Conservation (phyloP, 2,888 invertebrate species). For the Polyommatus iphigenia region DNA sequence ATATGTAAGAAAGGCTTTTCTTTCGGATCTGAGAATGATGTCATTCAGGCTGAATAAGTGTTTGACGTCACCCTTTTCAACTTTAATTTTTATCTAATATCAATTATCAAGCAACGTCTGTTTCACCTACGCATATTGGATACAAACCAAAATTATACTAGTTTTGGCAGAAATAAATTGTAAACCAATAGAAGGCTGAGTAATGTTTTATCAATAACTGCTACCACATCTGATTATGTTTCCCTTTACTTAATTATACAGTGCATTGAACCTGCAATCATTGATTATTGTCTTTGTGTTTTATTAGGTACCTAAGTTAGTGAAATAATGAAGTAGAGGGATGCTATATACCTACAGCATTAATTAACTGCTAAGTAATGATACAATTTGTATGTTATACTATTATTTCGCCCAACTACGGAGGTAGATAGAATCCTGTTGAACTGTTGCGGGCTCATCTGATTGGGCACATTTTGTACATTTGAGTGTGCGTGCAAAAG, state of each 20-base stretch:
- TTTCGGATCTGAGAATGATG: not conserved
- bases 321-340: not conserved
- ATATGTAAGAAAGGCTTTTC: not conserved
- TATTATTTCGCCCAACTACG: no score
- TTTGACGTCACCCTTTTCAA: slow-evolving; percentile 28
- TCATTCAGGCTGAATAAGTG: slow-evolving; percentile 16
- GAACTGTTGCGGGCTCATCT: no score
- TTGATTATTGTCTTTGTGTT: not conserved
- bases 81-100: slow-evolving; percentile 6
- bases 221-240: not conserved
- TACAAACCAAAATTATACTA: not conserved
- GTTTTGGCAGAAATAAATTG: not conserved
- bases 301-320: not conserved
- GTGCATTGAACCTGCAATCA: not conserved
- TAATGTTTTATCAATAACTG: not conserved
- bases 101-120: not conserved
- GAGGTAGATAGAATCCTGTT: no score
- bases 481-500: no score
- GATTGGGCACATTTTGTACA: no score
- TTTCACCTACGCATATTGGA: not conserved
- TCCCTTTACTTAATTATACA: not conserved
- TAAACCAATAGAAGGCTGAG: not conserved
- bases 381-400: no score
- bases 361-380: no score
- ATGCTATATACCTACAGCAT: no score